Conservation (phyloP, 2,888 invertebrate species). For the Gisinianus flammeolus region DNA sequence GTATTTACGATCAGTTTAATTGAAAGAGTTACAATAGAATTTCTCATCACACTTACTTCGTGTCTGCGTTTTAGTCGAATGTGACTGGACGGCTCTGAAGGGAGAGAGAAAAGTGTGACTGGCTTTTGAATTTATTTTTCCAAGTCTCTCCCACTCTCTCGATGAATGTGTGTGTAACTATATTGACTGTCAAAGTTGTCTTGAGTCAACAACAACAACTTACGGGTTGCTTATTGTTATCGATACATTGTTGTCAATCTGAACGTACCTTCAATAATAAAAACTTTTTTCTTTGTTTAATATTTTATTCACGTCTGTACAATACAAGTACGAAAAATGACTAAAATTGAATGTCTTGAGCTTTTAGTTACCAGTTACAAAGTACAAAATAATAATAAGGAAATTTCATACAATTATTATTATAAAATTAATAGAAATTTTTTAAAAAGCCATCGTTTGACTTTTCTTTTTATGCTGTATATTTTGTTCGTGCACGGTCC, state of each 20-base stretch:
- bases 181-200: conserved; percentile 32
- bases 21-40: no score
- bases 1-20: no score
- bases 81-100: background rate
- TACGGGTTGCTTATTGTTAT: conserved; percentile 25
- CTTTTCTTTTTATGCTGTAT: no score
- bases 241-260: conserved; percentile 23
- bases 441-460: no score
- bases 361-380: background rate
- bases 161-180: background rate
- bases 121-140: conserved; percentile 18
- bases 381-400: background rate
- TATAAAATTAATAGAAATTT: no score
- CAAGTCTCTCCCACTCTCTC: conserved; percentile 14
- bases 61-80: no score
- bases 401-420: no score
- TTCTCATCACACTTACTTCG: no score
- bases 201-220: conserved; percentile 21
- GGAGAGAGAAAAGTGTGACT: conserved; percentile 27
- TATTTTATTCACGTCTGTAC: conserved; percentile 23
- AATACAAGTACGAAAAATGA: conserved; percentile 7
- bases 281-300: conserved; percentile 15
- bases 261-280: conserved; percentile 12
- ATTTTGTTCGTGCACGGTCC: no score
- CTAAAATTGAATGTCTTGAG: background rate